Evolutionary conservation across 2,888 invertebrate genomes (phyloP).

Genomic region (Andrena trimmerana): DNA sequence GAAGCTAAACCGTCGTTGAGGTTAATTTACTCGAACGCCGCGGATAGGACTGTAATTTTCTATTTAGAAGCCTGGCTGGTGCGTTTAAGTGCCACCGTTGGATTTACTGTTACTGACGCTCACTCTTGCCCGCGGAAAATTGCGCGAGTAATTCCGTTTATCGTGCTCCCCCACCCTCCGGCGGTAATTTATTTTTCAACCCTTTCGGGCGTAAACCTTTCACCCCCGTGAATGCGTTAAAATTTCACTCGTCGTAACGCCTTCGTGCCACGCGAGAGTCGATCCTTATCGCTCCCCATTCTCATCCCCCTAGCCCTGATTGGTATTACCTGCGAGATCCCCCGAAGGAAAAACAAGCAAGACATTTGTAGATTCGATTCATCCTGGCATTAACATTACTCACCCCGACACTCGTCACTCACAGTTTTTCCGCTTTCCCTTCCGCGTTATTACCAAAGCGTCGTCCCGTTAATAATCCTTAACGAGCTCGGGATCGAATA

Average conservation of each 20-base stretch:
- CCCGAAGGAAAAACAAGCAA: not conserved
- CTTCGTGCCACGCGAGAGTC: not conserved
- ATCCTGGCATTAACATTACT: no score
- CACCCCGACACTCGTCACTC: no score
- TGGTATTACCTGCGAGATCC: not conserved
- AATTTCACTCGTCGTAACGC: constrained; percentile 37
- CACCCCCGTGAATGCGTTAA: constrained; percentile 33
- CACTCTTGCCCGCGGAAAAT: constrained; percentile 40
- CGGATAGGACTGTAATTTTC: constrained; percentile 61
- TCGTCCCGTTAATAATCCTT: not conserved
- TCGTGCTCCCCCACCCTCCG: not conserved
- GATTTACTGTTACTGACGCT: constrained; percentile 48
- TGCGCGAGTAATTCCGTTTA: constrained; percentile 57
- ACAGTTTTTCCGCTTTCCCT: no score
- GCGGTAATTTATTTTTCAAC: constrained; percentile 50
- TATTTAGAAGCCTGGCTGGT: constrained; percentile 55
- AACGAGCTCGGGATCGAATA: not conserved
- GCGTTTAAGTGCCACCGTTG: constrained; percentile 50
- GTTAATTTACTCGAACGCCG: constrained; percentile 54
- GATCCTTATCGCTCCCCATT: constrained; percentile 30
- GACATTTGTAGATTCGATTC: no score
- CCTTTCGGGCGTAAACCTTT: constrained; percentile 33
- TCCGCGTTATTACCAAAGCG: no score
- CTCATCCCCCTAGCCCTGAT: not conserved
- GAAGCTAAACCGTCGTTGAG: constrained; percentile 32